phyloP scores from a whole-genome alignment of 2,888 invertebrate genomes.

The Hylaea fasciaria region DNA sequence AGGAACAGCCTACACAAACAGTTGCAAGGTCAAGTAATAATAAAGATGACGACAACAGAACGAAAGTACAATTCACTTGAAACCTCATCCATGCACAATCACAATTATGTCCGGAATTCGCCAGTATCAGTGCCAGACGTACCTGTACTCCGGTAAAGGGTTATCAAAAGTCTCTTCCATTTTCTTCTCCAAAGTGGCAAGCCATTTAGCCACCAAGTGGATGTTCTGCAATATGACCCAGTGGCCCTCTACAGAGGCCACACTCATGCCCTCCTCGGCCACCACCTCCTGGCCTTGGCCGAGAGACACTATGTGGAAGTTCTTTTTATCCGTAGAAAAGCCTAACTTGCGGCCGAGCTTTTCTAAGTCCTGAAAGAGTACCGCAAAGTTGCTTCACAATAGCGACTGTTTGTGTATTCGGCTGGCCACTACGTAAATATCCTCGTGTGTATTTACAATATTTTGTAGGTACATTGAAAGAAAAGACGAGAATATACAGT shows the following conservation, averaged over 20 bases:
- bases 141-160: slow-evolving; percentile 86
- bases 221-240: slow-evolving; percentile 98
- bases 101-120: too few species aligned
- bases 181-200: slow-evolving; percentile 94
- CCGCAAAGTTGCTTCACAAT: background rate
- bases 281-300: slow-evolving; percentile 98
- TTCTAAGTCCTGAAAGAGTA: slow-evolving; percentile 90
- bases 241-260: slow-evolving; percentile 90
- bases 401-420: too few species aligned
- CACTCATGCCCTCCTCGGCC: slow-evolving; percentile 94
- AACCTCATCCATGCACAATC: too few species aligned
- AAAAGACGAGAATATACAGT: too few species aligned
- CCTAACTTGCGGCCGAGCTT: slow-evolving; percentile 92
- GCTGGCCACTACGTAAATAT: too few species aligned
- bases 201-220: slow-evolving; percentile 95
- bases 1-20: slow-evolving; percentile 86
- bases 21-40: too few species aligned
- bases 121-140: background rate
- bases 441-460: too few species aligned
- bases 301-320: slow-evolving; percentile 96
- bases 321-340: slow-evolving; percentile 90
- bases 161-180: slow-evolving; percentile 92
- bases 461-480: too few species aligned
- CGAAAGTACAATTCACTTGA: too few species aligned
- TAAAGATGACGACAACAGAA: too few species aligned